Percentiles rank a stretch among this genome's conserved stretches.
phyloP scores from a whole-genome alignment of 2,888 invertebrate genomes.

The Trissolcus brochymenae region DNA sequence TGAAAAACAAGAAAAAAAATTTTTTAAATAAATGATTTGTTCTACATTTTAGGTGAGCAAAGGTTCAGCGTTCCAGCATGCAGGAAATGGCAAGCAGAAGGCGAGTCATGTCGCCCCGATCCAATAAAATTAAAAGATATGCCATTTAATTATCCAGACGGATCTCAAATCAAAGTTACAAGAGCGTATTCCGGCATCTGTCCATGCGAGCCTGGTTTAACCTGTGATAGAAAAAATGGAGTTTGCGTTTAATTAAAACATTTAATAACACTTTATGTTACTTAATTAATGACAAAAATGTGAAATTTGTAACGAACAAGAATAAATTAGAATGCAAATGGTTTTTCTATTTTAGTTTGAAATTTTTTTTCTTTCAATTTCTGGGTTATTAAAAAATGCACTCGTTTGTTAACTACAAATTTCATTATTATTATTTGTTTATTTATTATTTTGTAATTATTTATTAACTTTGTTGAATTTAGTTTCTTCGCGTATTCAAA shows the following conservation, averaged over 20 bases:
- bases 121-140: conserved; percentile 1
- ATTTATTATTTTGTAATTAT: neutral
- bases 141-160: conserved; percentile 23
- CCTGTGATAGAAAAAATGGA: conserved; percentile 13
- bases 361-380: neutral
- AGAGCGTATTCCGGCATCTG: conserved; percentile 22
- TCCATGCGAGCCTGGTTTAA: conserved; percentile 20
- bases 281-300: neutral
- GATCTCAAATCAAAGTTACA: conserved; percentile 15
- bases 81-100: conserved; percentile 16
- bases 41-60: conserved; percentile 21
- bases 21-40: neutral
- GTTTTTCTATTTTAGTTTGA: neutral
- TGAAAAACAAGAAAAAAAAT: neutral
- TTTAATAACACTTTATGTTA: neutral
- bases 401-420: neutral
- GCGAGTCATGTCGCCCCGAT: conserved; percentile 35
- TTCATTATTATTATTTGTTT: neutral
- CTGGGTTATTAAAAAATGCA: neutral
- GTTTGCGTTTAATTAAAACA: neutral
- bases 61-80: conserved; percentile 31
- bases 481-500: too few species aligned
- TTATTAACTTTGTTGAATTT: neutral
- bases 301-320: neutral
- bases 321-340: neutral